Conservation (phyloP, 2,797 vertebrate genomes). For the Poliocrania exsul region DNA sequence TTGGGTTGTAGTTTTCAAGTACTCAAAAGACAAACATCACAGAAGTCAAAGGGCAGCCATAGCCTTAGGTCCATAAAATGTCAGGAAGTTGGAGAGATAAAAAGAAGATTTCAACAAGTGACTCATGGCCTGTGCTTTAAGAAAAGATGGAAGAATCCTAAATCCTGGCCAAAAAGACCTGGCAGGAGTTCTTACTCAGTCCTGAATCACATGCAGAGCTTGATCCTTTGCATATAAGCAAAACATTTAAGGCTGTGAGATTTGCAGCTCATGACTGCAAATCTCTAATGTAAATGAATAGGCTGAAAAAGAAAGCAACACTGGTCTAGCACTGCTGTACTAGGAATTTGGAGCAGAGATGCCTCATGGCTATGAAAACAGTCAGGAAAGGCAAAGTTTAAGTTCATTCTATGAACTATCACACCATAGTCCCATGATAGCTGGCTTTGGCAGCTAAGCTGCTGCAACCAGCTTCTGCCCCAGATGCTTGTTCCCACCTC, state of each 20-base stretch:
- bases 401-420: not conserved
- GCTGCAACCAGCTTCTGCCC: not conserved
- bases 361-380: not conserved
- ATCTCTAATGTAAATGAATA: not conserved
- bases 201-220: not conserved
- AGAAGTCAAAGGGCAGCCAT: not conserved
- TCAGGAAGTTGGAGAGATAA: constrained; percentile 12
- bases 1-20: not conserved
- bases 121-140: not conserved
- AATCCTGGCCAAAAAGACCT: not conserved
- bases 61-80: not conserved
- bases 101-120: not conserved
- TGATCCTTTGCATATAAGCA: not conserved
- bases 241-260: not conserved
- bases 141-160: not conserved
- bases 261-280: not conserved
- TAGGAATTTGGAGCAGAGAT: not conserved
- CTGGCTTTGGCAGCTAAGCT: not conserved
- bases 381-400: not conserved
- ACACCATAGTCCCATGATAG: not conserved
- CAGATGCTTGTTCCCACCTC: constrained; percentile 22
- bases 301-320: not conserved
- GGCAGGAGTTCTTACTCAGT: not conserved
- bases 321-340: not conserved
- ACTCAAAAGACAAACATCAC: not conserved